Conservation (phyloP, 2,888 invertebrate species). For the Diplazon laetatorius region DNA sequence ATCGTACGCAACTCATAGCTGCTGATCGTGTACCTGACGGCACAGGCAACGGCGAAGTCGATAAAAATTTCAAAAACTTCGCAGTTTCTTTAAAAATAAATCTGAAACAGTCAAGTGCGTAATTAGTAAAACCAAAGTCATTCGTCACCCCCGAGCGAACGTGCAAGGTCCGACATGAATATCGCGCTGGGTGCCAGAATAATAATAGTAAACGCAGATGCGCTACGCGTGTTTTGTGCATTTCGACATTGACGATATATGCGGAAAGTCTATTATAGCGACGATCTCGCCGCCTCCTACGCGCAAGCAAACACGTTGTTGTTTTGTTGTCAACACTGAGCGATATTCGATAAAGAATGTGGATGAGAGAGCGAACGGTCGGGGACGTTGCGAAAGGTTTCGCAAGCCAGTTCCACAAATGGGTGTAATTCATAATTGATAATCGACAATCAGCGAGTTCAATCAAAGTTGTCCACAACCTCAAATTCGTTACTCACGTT, state of each 20-base stretch:
- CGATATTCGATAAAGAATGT: background rate
- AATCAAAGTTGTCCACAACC: no score
- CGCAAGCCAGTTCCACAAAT: background rate
- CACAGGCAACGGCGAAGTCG: background rate
- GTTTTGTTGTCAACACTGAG: conserved; percentile 23
- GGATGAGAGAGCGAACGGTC: background rate
- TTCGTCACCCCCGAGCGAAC: background rate
- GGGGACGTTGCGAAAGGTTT: conserved; percentile 19
- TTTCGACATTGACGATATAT: conserved; percentile 44
- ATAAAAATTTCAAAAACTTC: background rate
- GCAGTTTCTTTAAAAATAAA: conserved; percentile 42
- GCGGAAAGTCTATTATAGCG: conserved; percentile 16
- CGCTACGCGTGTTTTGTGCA: conserved; percentile 46
- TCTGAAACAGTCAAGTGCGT: conserved; percentile 41
- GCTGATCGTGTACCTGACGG: conserved; percentile 6
- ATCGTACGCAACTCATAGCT: conserved; percentile 80
- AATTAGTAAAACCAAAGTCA: background rate
- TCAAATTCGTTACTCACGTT: background rate
- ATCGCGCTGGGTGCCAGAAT: conserved; percentile 34
- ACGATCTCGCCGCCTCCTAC: background rate
- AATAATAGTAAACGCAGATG: conserved; percentile 47
- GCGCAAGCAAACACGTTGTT: conserved; percentile 10
- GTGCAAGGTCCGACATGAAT: background rate
- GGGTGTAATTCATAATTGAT: background rate
- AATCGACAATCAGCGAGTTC: no score